Base-by-base conservation (phyloP, 1,140 invertebrate genomes). In the Drosophila aff. region DNA sequence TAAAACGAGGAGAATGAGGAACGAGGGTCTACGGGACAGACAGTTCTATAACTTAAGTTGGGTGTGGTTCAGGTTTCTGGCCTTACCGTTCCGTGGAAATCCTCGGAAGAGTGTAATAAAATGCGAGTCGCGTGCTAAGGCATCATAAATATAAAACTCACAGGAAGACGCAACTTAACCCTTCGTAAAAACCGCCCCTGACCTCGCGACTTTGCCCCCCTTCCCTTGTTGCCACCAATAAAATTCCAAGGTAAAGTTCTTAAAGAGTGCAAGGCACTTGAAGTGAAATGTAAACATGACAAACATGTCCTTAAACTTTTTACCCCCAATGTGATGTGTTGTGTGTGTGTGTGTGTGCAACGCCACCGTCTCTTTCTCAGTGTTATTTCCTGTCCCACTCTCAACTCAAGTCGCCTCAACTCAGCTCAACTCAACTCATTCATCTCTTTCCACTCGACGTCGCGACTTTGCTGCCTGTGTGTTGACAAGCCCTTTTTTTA, bases 401-500 rank as follows among this genome's bases (percentile, higher is more conserved):
- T 18, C 23, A 52, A 18, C 64, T 46, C 40, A 65, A 47, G 50
- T 52, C 28, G 50, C 28, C 50, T 33, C 28, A 52, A 52, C 49
- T 38, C 28, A 50, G 6, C 46, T 50, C 26, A 31, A 52, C 49
- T 59, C 36, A 31, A 62, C 50, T 52, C 68, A 62, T 69, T 74
- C 69, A 69, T 49, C 53, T 40, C 43, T 58, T 71, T 47, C 41
- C 50, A 72, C 59, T 67, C 43, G 55, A 26, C 60, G 46, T 36
- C 60, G 60, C 38, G 53, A 44, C 46, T 67, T 31, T 33, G 64
- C 55, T 46, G 21, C 47, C 8, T 62, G 36, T 60, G 68, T 73
- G 46, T 65, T 78, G 83, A 86, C 83, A 87, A 87, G 83, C 83
- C 83, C 83, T 86, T 86, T 84, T 84, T 86, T 80, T 76, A 49